A percentile compares a stretch with the other conserved stretches of the same genome.
Evolutionary conservation across 2,797 vertebrate species (phyloP).

Genomic region (Hephaestus fuliginosus): DNA sequence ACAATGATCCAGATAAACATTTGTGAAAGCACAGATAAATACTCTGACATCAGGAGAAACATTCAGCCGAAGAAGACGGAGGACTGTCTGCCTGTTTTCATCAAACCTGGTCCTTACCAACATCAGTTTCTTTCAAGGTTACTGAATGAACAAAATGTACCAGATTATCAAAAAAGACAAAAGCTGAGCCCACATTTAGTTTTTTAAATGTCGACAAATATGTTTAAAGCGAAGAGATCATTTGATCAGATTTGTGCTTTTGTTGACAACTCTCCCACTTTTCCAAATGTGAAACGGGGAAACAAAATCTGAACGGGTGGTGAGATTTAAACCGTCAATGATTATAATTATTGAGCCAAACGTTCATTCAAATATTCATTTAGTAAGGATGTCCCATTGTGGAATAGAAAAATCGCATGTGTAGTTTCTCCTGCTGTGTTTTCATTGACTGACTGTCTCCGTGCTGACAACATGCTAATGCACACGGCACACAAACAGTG

Average conservation of each 20-base stretch:
- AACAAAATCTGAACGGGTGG: neutral
- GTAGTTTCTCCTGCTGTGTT: neutral
- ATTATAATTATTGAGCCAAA: neutral
- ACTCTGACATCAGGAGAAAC: neutral
- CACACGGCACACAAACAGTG: neutral
- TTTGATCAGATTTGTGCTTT: constrained; percentile 6
- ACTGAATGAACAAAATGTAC: neutral
- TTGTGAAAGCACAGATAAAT: constrained; percentile 16
- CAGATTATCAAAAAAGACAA: neutral
- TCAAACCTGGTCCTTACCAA: neutral
- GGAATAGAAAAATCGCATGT: neutral
- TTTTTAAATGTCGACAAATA: neutral
- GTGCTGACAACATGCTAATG: neutral
- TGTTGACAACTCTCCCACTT: neutral
- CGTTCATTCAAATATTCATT: constrained; percentile 21
- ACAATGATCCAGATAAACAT: neutral
- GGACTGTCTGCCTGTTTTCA: neutral
- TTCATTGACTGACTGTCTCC: neutral
- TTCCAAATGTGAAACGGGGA: neutral
- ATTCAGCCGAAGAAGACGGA: neutral
- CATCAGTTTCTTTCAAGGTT: neutral
- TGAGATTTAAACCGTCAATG: neutral
- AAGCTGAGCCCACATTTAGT: neutral
- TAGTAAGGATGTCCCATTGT: neutral
- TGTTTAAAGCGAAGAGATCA: too few species aligned